phyloP scores from a whole-genome alignment of 37 sponge, comb jelly and placozoan genomes.

The Oscarella lobularis region DNA sequence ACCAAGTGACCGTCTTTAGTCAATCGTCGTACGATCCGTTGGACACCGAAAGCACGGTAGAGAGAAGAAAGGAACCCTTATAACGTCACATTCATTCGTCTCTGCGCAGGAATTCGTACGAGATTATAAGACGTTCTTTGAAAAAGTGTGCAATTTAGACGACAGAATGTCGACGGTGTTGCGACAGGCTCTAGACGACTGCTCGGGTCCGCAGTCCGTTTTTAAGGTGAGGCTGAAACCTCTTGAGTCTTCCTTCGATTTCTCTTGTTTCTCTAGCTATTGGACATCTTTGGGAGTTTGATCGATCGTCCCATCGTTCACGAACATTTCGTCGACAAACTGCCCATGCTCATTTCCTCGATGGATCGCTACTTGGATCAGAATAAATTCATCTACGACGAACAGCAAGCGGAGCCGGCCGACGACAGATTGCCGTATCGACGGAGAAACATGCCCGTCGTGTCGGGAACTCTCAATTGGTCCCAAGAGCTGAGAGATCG shows the following conservation, averaged over 20 bases:
- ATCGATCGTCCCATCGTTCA: slow-evolving; percentile 72
- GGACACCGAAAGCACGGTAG: slow-evolving; percentile 20
- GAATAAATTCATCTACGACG: not conserved
- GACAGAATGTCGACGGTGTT: slow-evolving; percentile 57
- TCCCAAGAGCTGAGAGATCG: slow-evolving; percentile 80
- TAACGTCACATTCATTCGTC: too few species aligned
- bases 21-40: slow-evolving; percentile 61
- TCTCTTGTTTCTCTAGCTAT: slow-evolving; percentile 50
- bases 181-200: slow-evolving; percentile 90
- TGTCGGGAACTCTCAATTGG: slow-evolving; percentile 85
- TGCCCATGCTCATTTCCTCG: slow-evolving; percentile 56
- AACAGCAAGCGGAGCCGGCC: too few species aligned
- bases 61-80: not conserved
- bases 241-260: not conserved
- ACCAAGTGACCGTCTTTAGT: slow-evolving; percentile 45
- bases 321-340: slow-evolving; percentile 72
- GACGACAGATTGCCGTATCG: not conserved
- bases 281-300: slow-evolving; percentile 76
- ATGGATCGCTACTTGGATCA: slow-evolving; percentile 53
- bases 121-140: slow-evolving; percentile 49
- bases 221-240: slow-evolving; percentile 86
- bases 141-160: slow-evolving; percentile 52
- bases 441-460: slow-evolving; percentile 82
- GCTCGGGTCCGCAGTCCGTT: slow-evolving; percentile 59
- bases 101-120: slow-evolving; percentile 48